These are phyloP conservation scores for Gracilinanus agilis DNA, from an alignment of 2,113 vertebrate genomes.

Conservation along the genomic window DNA sequence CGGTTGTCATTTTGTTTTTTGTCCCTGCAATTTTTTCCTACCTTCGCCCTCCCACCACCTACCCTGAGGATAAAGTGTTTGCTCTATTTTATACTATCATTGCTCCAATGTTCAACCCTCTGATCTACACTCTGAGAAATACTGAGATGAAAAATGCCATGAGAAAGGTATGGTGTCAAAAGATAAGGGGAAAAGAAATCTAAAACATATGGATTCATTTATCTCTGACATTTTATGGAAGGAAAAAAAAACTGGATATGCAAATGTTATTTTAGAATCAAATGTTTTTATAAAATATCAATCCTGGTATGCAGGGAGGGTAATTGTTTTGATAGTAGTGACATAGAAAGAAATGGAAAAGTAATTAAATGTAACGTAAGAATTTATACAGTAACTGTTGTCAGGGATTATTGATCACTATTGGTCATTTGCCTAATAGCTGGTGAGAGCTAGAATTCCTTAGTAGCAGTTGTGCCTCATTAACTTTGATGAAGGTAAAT, in stretches of 20 bases:
- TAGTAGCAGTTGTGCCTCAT: too few species aligned
- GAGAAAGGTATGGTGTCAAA: conserved; percentile 43
- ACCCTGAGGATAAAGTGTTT: conserved; percentile 25
- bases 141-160: conserved; percentile 12
- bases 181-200: background rate
- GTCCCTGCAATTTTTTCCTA: conserved; percentile 17
- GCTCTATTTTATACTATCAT: conserved; percentile 43
- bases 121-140: conserved; percentile 32
- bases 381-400: too few species aligned
- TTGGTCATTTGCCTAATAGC: too few species aligned
- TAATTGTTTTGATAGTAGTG: background rate
- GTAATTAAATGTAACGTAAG: too few species aligned
- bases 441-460: too few species aligned
- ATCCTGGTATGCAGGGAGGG: background rate
- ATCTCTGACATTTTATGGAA: background rate
- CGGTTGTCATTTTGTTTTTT: background rate
- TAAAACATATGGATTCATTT: too few species aligned
- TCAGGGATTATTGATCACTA: too few species aligned
- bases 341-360: background rate
- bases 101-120: conserved; percentile 13
- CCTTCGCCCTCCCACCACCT: conserved; percentile 1
- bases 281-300: background rate
- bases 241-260: fast-evolving
- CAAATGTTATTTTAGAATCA: conserved; percentile 22
- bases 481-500: too few species aligned